A percentile compares a stretch with the other conserved stretches of the same genome.
phyloP scores from a whole-genome alignment of 37 sponge, comb jelly and placozoan genomes.

The Spongia lamella region DNA sequence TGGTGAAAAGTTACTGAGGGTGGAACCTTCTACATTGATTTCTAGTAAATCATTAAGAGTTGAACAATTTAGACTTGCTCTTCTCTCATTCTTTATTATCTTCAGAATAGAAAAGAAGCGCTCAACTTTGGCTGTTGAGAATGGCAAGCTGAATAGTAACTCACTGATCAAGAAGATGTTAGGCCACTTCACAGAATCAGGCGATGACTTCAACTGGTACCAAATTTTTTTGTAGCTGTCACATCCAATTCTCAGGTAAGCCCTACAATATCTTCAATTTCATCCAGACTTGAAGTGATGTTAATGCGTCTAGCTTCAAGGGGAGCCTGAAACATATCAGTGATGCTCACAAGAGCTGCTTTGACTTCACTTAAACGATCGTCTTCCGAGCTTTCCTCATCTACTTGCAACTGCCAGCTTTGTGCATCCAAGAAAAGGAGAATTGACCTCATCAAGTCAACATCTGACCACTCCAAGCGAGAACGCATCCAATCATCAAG shows the following conservation, averaged over 20 bases:
- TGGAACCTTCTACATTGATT: conserved; percentile 34
- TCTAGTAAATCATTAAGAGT: conserved; percentile 43
- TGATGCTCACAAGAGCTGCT: conserved; percentile 41
- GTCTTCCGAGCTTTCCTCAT: conserved; percentile 11
- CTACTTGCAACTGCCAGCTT: conserved; percentile 9
- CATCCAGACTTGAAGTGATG: conserved; percentile 30
- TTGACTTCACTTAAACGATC: conserved; percentile 28
- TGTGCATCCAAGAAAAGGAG: conserved; percentile 18
- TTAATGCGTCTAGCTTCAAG: conserved; percentile 50
- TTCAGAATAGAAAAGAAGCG: conserved; percentile 30
- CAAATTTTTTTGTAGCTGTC: conserved; percentile 42
- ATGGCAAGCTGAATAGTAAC: conserved; percentile 61
- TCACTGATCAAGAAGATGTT: no score
- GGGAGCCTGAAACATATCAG: conserved; percentile 40
- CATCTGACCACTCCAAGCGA: conserved; percentile 3
- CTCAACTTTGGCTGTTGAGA: conserved; percentile 40
- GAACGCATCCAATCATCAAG: conserved; percentile 19
- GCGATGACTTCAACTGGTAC: conserved; percentile 55
- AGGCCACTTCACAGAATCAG: conserved; percentile 56
- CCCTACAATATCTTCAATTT: conserved; percentile 46
- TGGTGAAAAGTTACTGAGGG: conserved; percentile 14
- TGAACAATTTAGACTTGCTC: conserved; percentile 8
- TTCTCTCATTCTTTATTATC: conserved; percentile 19
- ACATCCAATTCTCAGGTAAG: conserved; percentile 9
- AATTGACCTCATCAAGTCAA: conserved; percentile 19